Evolutionary conservation across 1,140 invertebrate species (phyloP), one percentile per base, ranked within the genome.

Genomic region (Drosophila setifemur): DNA sequence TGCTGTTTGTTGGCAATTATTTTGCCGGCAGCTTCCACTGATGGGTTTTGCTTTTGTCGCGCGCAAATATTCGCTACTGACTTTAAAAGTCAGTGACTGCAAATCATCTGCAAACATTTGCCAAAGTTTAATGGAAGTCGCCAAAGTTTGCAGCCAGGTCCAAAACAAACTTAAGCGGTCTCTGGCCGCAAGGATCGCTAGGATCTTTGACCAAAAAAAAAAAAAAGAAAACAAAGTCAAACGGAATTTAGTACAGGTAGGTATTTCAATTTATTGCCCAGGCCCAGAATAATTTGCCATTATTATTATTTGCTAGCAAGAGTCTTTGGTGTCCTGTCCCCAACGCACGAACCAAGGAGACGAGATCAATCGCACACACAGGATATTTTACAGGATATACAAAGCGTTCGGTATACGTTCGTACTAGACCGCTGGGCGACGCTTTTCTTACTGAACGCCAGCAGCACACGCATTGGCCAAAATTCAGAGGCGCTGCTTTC

Each of bases 341-440:
- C 37, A 63, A 76, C 72, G 73, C 73, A 87, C 81, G 72, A 77
- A 52, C 37, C 40, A 73, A 66, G 55, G 50, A 82, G 63, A 82
- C 81, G 72, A 82, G 75, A 60, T 64, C 52, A 85, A 87, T 61
- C 74, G 75, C 64, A 85, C 79, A 86, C 71, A 85, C 78, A 61
- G 53, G 57, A 61, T 58, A 61, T 26, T 58, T 61, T 61, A 61
- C 44, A 81, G 54, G 49, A 81, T 61, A 81, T 83, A 64, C 61
- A 81, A 86, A 88, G 88, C 87, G 87, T 89, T 78, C 82, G 72
- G 81, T 86, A 76, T 78, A 74, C 69, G 52, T 73, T 89, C 85
- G 89, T 90, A 75, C 85, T 88, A 90, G 88, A 90, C 89, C 89
- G 89, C 89, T 89, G 85, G 88, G 89, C 89, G 89, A 90, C 89